These are phyloP conservation scores for Musca domestica DNA, from an alignment of 1,140 invertebrate genomes.

Conservation along the genomic window DNA sequence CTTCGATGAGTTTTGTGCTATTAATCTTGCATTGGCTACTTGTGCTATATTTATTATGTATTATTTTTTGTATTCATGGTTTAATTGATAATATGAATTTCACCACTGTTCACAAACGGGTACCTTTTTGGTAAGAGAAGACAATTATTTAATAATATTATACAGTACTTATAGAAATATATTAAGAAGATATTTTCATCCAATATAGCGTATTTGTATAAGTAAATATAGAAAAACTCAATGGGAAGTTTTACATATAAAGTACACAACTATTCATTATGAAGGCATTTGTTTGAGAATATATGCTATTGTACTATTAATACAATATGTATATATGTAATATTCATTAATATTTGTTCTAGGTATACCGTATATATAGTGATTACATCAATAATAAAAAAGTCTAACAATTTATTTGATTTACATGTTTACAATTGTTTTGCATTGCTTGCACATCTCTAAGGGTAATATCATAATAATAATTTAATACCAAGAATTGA, in stretches of 20 bases:
- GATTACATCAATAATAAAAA: too few relatives aligned
- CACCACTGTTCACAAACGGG: too few relatives aligned
- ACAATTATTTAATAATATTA: background rate
- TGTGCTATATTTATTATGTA: slow-evolving; percentile 12
- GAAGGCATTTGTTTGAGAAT: slow-evolving; percentile 8
- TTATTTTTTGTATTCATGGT: too few relatives aligned
- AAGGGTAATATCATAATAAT: too few relatives aligned
- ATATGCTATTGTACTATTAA: background rate
- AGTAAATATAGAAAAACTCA: background rate
- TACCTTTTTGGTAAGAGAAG: background rate
- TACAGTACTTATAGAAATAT: background rate
- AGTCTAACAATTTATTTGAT: too few relatives aligned
- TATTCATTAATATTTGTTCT: too few relatives aligned
- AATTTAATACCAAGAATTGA: too few relatives aligned
- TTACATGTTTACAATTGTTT: too few relatives aligned
- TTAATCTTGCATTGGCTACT: slow-evolving; percentile 9
- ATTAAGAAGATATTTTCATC: background rate
- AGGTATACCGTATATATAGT: too few relatives aligned
- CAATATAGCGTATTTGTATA: background rate
- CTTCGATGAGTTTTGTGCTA: slow-evolving; percentile 10
- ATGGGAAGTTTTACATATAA: slow-evolving; percentile 3
- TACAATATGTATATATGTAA: background rate
- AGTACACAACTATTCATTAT: slow-evolving; percentile 18
- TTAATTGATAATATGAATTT: too few relatives aligned
- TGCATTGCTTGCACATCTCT: too few relatives aligned